These are phyloP conservation scores for Anas flavirostris DNA, from an alignment of 2,797 vertebrate genomes.

Conservation along the genomic window DNA sequence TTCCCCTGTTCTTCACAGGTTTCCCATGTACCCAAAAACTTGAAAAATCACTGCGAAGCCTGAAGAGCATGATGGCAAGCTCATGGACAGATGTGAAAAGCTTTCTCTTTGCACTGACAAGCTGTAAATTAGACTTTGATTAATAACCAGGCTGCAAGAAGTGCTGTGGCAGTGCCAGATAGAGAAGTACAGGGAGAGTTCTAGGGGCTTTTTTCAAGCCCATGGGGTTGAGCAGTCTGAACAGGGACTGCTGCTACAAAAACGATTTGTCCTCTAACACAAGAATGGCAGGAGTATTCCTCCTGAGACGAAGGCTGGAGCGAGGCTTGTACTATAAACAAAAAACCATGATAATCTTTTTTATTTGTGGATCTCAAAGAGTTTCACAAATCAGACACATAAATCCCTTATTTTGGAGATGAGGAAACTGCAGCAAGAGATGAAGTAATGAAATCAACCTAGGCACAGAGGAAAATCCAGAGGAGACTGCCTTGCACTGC, in stretches of 20 bases:
- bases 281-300: background rate
- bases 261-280: background rate
- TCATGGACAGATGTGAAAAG: too few species aligned
- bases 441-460: background rate
- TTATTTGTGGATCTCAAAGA: background rate
- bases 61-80: fast-evolving
- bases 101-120: background rate
- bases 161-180: background rate
- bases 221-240: too few species aligned
- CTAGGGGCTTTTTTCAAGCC: background rate
- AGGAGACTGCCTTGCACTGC: background rate
- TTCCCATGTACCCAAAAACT: background rate
- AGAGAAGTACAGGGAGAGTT: background rate
- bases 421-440: background rate
- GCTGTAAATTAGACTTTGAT: background rate
- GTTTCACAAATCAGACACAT: background rate
- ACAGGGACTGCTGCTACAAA: background rate
- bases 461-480: background rate
- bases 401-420: background rate
- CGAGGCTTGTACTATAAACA: background rate
- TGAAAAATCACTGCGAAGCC: background rate
- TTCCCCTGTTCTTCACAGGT: background rate
- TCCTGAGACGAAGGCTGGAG: background rate
- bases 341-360: background rate
- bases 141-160: background rate